Percentiles rank a stretch among this genome's conserved stretches.
Evolutionary conservation across 1,140 invertebrate genomes (phyloP).

Genomic region (Venustaconcha ellipsiformis): DNA sequence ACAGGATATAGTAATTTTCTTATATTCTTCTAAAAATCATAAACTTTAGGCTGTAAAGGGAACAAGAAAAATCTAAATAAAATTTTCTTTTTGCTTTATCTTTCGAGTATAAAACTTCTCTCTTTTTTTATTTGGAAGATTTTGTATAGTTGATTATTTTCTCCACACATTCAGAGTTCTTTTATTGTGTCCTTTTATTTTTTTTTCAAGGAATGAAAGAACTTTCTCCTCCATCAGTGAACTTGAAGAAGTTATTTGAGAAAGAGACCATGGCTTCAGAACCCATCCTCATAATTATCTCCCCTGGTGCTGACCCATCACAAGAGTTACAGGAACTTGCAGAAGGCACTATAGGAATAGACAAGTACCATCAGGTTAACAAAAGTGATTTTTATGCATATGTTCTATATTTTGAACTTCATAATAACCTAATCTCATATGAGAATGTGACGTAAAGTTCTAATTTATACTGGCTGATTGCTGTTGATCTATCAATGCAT

Average conservation of each 20-base stretch:
- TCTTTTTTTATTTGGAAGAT: background rate
- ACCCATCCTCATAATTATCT: slow-evolving; percentile 82
- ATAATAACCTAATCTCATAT: no score
- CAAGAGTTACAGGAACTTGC: slow-evolving; percentile 80
- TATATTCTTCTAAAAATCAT: no score
- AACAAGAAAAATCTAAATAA: no score
- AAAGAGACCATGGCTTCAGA: slow-evolving; percentile 74
- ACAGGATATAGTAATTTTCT: no score
- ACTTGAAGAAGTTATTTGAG: slow-evolving; percentile 73
- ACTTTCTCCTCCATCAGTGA: slow-evolving; percentile 76
- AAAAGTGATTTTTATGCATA: background rate
- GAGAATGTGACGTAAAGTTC: no score
- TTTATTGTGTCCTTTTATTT: slow-evolving; percentile 1
- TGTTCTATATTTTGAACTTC: no score
- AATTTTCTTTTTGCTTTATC: no score
- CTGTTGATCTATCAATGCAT: no score
- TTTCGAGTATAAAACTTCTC: background rate
- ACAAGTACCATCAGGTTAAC: slow-evolving; percentile 75
- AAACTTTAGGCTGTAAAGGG: no score
- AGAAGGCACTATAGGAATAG: slow-evolving; percentile 69
- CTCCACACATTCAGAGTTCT: background rate
- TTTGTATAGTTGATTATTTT: background rate
- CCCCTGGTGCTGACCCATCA: slow-evolving; percentile 85
- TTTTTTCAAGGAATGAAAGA: slow-evolving; percentile 72
- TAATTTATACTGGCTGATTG: no score